These are phyloP conservation scores for Zosterops borbonicus DNA, from an alignment of 2,113 vertebrate genomes.

Conservation along the genomic window DNA sequence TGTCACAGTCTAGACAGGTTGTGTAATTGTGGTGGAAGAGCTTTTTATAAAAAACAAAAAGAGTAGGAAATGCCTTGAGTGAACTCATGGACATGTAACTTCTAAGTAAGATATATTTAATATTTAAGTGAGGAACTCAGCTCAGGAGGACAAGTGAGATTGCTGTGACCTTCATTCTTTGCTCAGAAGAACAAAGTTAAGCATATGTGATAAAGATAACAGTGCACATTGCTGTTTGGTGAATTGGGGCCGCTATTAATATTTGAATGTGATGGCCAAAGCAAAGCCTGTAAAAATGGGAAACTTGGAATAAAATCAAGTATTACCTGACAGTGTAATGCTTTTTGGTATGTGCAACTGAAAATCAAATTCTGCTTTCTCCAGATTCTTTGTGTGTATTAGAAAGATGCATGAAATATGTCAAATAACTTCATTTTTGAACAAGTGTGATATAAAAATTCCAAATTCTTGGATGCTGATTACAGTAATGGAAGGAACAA, in stretches of 20 bases:
- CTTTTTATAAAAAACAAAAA: background rate
- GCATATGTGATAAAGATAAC: slow-evolving; percentile 2
- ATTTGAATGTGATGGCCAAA: background rate
- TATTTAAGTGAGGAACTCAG: background rate
- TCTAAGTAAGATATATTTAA: background rate
- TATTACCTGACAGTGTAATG: background rate
- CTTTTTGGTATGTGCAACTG: background rate
- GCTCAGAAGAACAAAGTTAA: slow-evolving; percentile 20
- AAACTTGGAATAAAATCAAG: background rate
- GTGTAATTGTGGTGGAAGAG: background rate
- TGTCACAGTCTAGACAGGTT: background rate
- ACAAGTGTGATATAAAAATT: background rate
- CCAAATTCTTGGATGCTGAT: background rate
- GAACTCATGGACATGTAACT: background rate
- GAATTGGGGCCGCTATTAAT: background rate
- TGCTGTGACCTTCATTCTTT: slow-evolving; percentile 45
- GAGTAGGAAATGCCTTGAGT: background rate
- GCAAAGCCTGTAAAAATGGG: background rate
- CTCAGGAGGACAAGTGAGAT: background rate
- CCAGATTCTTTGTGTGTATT: background rate
- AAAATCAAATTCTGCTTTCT: background rate
- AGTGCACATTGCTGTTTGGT: background rate
- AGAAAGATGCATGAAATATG: background rate
- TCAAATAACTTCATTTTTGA: background rate
- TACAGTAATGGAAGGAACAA: background rate